These are phyloP conservation scores for Peromyscus eremicus DNA, from an alignment of 2,797 vertebrate species.

Conservation along the genomic window DNA sequence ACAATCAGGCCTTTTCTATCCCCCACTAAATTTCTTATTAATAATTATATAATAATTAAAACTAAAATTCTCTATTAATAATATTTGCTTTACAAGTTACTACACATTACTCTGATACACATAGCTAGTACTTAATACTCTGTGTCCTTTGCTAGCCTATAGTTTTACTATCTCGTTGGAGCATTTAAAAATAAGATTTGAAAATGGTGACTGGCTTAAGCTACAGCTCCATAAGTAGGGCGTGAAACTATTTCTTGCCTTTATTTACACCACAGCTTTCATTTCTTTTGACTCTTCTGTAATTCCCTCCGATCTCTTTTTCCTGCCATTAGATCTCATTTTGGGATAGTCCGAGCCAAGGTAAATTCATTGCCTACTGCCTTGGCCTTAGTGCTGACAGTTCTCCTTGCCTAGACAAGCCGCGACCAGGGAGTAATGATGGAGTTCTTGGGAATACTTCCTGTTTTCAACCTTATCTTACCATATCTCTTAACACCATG, in stretches of 20 bases:
- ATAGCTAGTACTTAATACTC: not conserved
- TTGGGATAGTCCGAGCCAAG: not conserved
- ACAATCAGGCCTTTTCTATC: not conserved
- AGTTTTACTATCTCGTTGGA: not conserved
- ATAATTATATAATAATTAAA: too few relatives aligned
- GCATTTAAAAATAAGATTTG: not conserved
- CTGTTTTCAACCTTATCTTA: not conserved
- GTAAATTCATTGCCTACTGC: not conserved
- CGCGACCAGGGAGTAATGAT: not conserved
- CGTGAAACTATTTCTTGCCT: constrained; percentile 15
- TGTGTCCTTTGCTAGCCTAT: too few relatives aligned
- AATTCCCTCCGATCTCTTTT: not conserved
- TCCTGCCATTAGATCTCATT: not conserved
- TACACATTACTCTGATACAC: not conserved
- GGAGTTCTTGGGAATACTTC: not conserved
- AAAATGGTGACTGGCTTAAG: not conserved
- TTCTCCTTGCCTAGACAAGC: not conserved
- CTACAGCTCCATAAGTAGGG: not conserved
- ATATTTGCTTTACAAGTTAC: not conserved
- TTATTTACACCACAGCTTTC: not conserved
- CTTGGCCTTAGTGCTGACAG: not conserved
- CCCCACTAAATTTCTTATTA: not conserved
- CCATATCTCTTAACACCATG: not conserved
- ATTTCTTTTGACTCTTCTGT: not conserved
- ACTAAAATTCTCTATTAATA: not conserved